phyloP scores from a whole-genome alignment of 1,140 invertebrate species.

The Drosophila elegans region DNA sequence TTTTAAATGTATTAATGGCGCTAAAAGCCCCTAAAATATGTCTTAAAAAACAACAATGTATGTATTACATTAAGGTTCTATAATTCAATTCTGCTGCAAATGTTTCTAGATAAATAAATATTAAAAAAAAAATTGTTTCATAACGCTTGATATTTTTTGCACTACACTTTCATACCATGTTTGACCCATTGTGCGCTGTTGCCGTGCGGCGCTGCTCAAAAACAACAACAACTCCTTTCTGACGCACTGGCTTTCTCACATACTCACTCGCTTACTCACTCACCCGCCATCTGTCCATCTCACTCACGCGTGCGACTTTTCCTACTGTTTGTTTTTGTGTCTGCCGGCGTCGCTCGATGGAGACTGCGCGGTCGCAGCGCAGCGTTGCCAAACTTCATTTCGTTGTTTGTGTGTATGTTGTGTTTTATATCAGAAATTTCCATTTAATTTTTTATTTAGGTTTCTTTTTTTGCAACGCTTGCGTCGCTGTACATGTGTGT shows the following conservation, averaged over 20 bases:
- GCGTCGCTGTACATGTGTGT: constrained; percentile 23
- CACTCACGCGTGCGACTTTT: constrained; percentile 47
- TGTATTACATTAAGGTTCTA: too few species aligned
- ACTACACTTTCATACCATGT: too few species aligned
- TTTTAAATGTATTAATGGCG: background rate
- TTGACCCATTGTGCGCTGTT: constrained; percentile 33
- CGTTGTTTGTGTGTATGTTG: constrained; percentile 19
- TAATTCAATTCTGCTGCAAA: too few species aligned
- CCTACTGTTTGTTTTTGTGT: constrained; percentile 61
- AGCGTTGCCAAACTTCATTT: constrained; percentile 72
- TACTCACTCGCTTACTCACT: constrained; percentile 18
- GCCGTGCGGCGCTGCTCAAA: constrained; percentile 70
- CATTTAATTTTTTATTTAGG: constrained; percentile 82
- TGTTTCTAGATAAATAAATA: too few species aligned
- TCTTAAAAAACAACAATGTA: too few species aligned
- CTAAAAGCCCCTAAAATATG: too few species aligned
- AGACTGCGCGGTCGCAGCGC: constrained; percentile 47
- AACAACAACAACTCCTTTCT: constrained; percentile 62
- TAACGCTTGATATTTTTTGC: too few species aligned
- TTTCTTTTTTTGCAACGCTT: constrained; percentile 69
- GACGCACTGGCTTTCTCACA: constrained; percentile 36
- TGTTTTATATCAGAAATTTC: constrained; percentile 82
- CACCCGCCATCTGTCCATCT: constrained; percentile 15
- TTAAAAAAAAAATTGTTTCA: too few species aligned
- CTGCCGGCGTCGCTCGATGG: constrained; percentile 54